phyloP scores from a whole-genome alignment of 92 coral and sea anemone species.

The Paramuricea clavata region DNA sequence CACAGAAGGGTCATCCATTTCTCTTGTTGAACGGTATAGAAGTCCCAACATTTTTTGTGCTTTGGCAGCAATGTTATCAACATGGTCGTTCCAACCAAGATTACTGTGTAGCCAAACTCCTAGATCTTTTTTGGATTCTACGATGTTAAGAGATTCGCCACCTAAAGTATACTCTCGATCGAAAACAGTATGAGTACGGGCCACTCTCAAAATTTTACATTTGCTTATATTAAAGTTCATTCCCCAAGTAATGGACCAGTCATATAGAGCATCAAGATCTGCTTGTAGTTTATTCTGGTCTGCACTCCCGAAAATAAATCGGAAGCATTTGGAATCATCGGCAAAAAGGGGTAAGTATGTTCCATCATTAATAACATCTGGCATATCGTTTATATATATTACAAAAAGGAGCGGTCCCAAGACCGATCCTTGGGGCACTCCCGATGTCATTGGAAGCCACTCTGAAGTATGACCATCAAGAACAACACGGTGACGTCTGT shows the following conservation, averaged over 20 bases:
- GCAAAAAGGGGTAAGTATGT: conserved; percentile 34
- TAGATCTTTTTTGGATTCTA: background rate
- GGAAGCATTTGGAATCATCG: conserved; percentile 24
- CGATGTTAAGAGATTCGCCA: background rate
- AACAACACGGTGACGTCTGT: conserved; percentile 54
- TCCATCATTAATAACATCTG: conserved; percentile 41
- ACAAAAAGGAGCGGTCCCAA: background rate
- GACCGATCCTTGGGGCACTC: background rate
- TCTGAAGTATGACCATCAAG: conserved; percentile 57
- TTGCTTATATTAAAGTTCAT: background rate
- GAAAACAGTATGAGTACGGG: background rate
- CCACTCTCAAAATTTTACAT: background rate
- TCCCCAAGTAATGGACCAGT: background rate
- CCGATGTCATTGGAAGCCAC: conserved; percentile 53
- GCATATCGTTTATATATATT: conserved; percentile 31
- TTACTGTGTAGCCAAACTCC: background rate
- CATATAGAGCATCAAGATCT: conserved; percentile 18
- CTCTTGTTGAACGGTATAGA: background rate
- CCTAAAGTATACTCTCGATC: background rate
- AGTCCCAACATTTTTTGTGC: background rate
- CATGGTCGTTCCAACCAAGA: background rate
- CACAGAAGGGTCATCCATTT: background rate
- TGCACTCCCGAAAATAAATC: conserved; percentile 11
- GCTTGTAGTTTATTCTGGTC: conserved; percentile 21
- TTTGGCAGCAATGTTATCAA: background rate